Percentiles rank a stretch among this genome's conserved stretches.
Evolutionary conservation across 2,888 invertebrate species (phyloP).

Genomic region (Plebejus melissa): DNA sequence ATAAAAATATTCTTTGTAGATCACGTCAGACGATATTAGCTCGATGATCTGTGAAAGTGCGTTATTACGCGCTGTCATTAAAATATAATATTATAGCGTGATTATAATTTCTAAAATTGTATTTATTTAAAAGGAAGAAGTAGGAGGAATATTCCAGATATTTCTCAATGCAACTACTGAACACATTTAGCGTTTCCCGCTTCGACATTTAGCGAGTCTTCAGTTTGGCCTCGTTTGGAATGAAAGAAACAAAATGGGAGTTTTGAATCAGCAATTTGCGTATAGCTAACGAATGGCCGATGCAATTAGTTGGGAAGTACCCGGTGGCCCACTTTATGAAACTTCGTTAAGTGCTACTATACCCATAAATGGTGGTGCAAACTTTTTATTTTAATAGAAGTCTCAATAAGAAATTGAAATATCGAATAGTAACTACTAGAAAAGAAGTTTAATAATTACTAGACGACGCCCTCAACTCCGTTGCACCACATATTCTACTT

Average conservation of each 20-base stretch:
- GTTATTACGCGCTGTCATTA: no score
- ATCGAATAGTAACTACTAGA: neutral
- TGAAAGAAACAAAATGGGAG: slow-evolving; percentile 58
- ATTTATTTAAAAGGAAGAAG: no score
- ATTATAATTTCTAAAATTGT: no score
- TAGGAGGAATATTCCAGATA: neutral
- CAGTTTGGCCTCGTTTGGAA: slow-evolving; percentile 45
- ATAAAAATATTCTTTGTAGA: no score
- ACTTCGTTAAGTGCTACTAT: neutral
- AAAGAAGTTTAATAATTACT: neutral
- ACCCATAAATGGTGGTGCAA: slow-evolving; percentile 1
- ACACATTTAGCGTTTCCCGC: slow-evolving; percentile 16
- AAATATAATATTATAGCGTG: no score
- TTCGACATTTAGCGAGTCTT: slow-evolving; percentile 49
- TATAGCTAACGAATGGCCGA: slow-evolving; percentile 56
- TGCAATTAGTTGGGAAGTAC: slow-evolving; percentile 52
- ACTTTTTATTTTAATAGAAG: slow-evolving; percentile 7
- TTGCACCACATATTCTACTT: no score
- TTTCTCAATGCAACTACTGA: neutral
- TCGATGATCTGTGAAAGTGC: no score
- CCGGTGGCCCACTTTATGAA: slow-evolving; percentile 37
- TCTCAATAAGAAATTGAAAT: neutral
- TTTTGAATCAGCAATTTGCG: slow-evolving; percentile 64
- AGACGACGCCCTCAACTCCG: no score
- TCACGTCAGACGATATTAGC: no score